Evolutionary conservation across 2,113 vertebrate species (phyloP).

Genomic region (Austrofundulus limnaeus): DNA sequence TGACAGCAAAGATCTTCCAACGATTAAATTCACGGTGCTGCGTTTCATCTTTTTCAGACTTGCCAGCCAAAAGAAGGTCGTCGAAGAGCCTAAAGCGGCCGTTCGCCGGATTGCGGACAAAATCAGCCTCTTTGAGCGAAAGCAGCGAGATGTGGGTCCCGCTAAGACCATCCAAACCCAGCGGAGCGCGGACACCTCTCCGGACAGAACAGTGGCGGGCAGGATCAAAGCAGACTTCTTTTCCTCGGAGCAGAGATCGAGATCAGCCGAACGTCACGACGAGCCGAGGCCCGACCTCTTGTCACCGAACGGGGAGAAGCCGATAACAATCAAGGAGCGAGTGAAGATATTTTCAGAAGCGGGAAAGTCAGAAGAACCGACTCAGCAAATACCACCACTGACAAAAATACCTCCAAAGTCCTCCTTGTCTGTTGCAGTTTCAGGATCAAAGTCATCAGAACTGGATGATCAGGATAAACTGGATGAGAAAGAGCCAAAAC

Average conservation of each 20-base stretch:
- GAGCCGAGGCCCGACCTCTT: constrained; percentile 20
- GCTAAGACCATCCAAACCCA: constrained; percentile 22
- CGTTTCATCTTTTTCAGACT: constrained; percentile 44
- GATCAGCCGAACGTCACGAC: constrained; percentile 41
- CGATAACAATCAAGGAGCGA: constrained; percentile 55
- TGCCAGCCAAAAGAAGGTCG: constrained; percentile 26
- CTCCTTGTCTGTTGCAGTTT: background rate
- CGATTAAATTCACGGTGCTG: background rate
- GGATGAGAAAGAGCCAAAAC: constrained; percentile 33
- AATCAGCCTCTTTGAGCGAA: constrained; percentile 72
- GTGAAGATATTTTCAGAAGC: constrained; percentile 38
- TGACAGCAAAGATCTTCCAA: background rate
- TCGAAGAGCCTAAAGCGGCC: constrained; percentile 31
- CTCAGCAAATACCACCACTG: constrained; percentile 30
- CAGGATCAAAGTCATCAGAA: constrained; percentile 30
- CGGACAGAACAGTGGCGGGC: constrained; percentile 35
- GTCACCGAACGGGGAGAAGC: constrained; percentile 22
- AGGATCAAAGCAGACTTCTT: constrained; percentile 23
- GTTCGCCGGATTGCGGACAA: constrained; percentile 61
- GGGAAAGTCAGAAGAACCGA: background rate
- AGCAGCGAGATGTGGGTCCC: background rate
- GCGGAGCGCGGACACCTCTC: constrained; percentile 63
- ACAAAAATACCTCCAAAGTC: constrained; percentile 42
- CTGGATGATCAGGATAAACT: constrained; percentile 64
- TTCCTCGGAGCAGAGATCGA: constrained; percentile 43